phyloP scores from a whole-genome alignment of 2,797 vertebrate species.

The Microctenopoma steveboyesi region DNA sequence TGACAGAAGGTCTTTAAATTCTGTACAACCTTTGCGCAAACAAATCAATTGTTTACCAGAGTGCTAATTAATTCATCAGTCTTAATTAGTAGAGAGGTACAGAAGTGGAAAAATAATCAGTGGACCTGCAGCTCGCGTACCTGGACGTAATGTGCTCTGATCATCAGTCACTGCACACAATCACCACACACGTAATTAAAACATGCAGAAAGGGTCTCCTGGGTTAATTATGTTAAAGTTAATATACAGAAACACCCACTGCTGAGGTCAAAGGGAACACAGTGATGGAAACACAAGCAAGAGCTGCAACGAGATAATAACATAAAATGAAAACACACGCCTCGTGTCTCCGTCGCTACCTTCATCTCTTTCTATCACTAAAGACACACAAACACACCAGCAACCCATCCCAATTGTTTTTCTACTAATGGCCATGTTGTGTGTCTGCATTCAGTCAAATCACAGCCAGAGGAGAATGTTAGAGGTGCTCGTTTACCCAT shows the following conservation, averaged over 20 bases:
- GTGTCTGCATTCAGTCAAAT: slow-evolving; percentile 66
- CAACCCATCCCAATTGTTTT: slow-evolving; percentile 46
- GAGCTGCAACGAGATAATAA: slow-evolving; percentile 6
- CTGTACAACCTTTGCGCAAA: slow-evolving; percentile 81
- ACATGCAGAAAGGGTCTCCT: slow-evolving; percentile 15
- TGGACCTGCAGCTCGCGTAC: slow-evolving; percentile 35
- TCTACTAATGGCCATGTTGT: slow-evolving; percentile 53
- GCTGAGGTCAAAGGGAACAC: slow-evolving; percentile 18
- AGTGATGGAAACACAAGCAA: slow-evolving; percentile 8
- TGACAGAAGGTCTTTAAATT: slow-evolving; percentile 87
- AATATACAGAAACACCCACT: slow-evolving; percentile 29
- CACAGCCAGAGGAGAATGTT: slow-evolving; percentile 53
- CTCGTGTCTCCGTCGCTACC: slow-evolving; percentile 1
- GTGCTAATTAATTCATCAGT: slow-evolving; percentile 86
- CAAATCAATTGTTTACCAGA: slow-evolving; percentile 84
- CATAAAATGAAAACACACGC: not conserved
- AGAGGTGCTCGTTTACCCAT: slow-evolving; percentile 58
- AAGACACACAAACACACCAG: slow-evolving; percentile 19
- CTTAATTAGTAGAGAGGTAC: slow-evolving; percentile 83
- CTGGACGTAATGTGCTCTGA: slow-evolving; percentile 34
- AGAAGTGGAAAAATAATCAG: slow-evolving; percentile 56
- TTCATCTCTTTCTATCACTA: not conserved
- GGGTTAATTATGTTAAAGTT: slow-evolving; percentile 41
- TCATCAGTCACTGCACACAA: slow-evolving; percentile 10
- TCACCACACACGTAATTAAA: slow-evolving; percentile 9